Evolutionary conservation across 1,140 invertebrate genomes (phyloP).

Genomic region (Drosophila pseudoobscura): DNA sequence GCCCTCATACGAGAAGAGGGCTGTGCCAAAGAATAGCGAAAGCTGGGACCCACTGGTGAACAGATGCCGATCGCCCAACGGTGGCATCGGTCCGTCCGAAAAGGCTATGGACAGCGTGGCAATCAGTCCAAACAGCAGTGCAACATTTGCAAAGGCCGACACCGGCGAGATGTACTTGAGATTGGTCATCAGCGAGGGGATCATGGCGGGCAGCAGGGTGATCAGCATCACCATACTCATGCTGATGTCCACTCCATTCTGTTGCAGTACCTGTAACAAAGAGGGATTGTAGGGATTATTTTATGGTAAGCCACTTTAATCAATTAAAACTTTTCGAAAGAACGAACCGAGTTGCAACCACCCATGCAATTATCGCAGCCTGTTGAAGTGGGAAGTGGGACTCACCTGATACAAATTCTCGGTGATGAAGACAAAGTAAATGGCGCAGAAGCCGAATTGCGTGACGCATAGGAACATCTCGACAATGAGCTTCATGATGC

Average conservation of each 20-base stretch:
- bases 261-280: slow-evolving; percentile 85
- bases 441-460: slow-evolving; percentile 97
- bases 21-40: slow-evolving; percentile 90
- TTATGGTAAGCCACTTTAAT: too few relatives aligned
- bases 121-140: slow-evolving; percentile 87
- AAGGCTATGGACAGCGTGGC: slow-evolving; percentile 89
- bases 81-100: slow-evolving; percentile 86
- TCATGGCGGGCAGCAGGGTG: slow-evolving; percentile 88
- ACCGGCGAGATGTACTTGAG: slow-evolving; percentile 90
- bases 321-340: too few relatives aligned
- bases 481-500: slow-evolving; percentile 87
- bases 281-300: neutral
- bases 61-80: slow-evolving; percentile 84
- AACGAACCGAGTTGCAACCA: too few relatives aligned
- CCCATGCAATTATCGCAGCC: neutral
- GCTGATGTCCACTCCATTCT: slow-evolving; percentile 86
- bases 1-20: slow-evolving; percentile 91
- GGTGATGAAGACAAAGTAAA: slow-evolving; percentile 96
- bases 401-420: slow-evolving; percentile 90
- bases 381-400: neutral
- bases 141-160: slow-evolving; percentile 88
- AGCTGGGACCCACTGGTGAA: slow-evolving; percentile 85
- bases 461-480: slow-evolving; percentile 93
- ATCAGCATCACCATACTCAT: slow-evolving; percentile 88
- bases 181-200: slow-evolving; percentile 90